phyloP scores from a whole-genome alignment of 2,888 invertebrate genomes.

The Eubasilissa splendida region DNA sequence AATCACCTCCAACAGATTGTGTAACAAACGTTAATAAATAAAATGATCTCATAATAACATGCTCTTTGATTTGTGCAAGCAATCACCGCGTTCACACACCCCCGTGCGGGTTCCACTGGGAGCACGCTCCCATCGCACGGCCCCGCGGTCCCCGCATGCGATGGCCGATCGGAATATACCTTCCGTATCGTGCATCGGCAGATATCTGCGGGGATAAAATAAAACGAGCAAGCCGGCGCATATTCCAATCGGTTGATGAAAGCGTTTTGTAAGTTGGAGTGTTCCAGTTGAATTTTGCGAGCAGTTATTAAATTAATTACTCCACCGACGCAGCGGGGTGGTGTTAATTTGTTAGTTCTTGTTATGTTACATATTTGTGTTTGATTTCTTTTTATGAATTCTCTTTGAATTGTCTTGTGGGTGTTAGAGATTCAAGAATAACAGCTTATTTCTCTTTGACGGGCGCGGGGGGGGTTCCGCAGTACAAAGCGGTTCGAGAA shows the following conservation, averaged over 20 bases:
- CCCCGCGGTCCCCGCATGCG: not conserved
- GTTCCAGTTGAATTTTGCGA: not conserved
- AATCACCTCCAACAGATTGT: not conserved
- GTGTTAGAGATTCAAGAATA: not conserved
- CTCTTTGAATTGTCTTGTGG: not conserved
- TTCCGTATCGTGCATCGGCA: conserved; percentile 17
- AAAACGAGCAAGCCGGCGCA: conserved; percentile 6
- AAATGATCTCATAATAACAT: conserved; percentile 22
- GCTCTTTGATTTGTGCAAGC: conserved; percentile 21
- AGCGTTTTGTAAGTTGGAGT: conserved; percentile 20
- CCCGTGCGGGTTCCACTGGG: not conserved
- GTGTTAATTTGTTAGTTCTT: no score
- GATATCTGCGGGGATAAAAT: conserved; percentile 20
- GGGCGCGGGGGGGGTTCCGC: conserved; percentile 2
- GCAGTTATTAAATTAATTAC: not conserved
- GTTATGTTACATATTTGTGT: not conserved
- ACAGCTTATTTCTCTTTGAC: conserved; percentile 20
- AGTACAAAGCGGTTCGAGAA: conserved; percentile 8
- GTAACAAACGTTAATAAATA: conserved; percentile 17
- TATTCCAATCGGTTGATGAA: conserved; percentile 18
- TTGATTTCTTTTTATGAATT: not conserved
- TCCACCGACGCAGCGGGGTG: not conserved
- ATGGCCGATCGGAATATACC: conserved; percentile 7
- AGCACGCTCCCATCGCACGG: not conserved
- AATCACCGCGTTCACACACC: conserved; percentile 19